Conservation (phyloP, 2,888 invertebrate genomes). For the Drosophila phalerata region DNA sequence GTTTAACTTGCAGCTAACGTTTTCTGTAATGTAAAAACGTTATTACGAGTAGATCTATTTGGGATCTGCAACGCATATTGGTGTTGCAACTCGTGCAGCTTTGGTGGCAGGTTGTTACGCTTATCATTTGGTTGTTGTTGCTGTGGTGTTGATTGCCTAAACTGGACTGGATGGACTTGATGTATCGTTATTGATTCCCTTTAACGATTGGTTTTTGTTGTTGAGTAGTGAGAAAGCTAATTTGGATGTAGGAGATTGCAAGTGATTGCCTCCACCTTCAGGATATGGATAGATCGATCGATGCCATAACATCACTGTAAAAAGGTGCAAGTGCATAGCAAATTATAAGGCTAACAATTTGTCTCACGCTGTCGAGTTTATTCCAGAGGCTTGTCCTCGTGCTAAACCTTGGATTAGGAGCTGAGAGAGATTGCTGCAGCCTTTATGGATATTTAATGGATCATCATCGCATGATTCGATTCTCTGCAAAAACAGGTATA, state of each 20-base stretch:
- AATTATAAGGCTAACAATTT: conserved; percentile 50
- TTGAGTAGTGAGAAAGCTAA: conserved; percentile 40
- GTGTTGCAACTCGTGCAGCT: conserved; percentile 3
- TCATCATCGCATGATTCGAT: neutral
- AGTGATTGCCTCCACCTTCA: conserved; percentile 8
- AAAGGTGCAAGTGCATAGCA: conserved; percentile 56
- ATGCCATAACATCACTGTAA: conserved; percentile 47
- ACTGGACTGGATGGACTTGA: conserved; percentile 75
- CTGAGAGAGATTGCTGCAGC: conserved; percentile 7
- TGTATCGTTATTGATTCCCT: conserved; percentile 82
- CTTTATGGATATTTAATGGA: neutral
- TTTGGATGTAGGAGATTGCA: conserved; percentile 10
- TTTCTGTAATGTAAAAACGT: conserved; percentile 68
- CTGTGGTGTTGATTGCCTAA: conserved; percentile 30
- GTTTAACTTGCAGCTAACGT: conserved; percentile 37
- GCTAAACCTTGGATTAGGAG: conserved; percentile 7
- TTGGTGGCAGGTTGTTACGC: conserved; percentile 12
- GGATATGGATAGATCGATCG: conserved; percentile 2
- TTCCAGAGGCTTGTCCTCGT: conserved; percentile 16
- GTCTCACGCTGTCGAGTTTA: conserved; percentile 57
- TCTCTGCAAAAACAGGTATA: conserved; percentile 71
- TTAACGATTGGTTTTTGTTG: conserved; percentile 75
- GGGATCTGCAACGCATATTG: conserved; percentile 30
- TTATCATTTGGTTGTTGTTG: conserved; percentile 28
- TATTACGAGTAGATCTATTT: conserved; percentile 25